A percentile compares a stretch with the other conserved stretches of the same genome.
These are phyloP conservation scores for Macrotus californicus DNA, from an alignment of 2,113 vertebrate genomes.

Conservation along the genomic window DNA sequence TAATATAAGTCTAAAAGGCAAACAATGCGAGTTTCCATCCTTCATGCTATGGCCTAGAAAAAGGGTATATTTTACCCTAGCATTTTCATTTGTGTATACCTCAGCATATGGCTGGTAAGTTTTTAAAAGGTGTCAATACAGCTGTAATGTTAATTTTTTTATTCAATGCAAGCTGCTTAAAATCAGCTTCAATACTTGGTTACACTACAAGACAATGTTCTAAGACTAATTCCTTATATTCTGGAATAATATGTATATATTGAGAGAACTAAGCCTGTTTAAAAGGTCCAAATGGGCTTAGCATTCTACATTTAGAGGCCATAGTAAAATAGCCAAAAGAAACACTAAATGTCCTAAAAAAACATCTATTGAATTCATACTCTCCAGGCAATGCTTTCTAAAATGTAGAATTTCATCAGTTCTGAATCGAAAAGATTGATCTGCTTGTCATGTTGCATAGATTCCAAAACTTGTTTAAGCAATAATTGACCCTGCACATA, in stretches of 20 bases:
- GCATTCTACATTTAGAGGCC: conserved; percentile 60
- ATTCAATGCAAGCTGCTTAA: background rate
- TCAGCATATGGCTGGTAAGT: background rate
- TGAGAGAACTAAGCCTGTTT: conserved; percentile 49
- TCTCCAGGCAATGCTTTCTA: conserved; percentile 76
- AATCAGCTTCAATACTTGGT: background rate
- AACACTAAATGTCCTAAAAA: conserved; percentile 74
- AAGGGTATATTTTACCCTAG: background rate
- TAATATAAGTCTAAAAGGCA: background rate
- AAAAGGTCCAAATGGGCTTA: conserved; percentile 57
- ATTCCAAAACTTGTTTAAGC: conserved; percentile 81
- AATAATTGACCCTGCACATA: conserved; percentile 79
- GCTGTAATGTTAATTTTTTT: background rate
- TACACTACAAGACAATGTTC: background rate
- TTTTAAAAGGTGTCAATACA: background rate
- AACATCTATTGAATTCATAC: conserved; percentile 76
- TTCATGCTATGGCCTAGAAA: background rate
- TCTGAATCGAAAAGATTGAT: conserved; percentile 84
- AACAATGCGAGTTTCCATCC: background rate
- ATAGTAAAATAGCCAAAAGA: conserved; percentile 67
- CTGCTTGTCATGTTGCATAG: conserved; percentile 84
- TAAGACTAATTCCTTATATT: conserved; percentile 50
- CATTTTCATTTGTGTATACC: background rate
- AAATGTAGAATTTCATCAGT: conserved; percentile 83
- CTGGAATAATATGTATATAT: background rate